Evolutionary conservation across 2,113 vertebrate species (phyloP).

Genomic region (Campylorhamphus procurvoides): DNA sequence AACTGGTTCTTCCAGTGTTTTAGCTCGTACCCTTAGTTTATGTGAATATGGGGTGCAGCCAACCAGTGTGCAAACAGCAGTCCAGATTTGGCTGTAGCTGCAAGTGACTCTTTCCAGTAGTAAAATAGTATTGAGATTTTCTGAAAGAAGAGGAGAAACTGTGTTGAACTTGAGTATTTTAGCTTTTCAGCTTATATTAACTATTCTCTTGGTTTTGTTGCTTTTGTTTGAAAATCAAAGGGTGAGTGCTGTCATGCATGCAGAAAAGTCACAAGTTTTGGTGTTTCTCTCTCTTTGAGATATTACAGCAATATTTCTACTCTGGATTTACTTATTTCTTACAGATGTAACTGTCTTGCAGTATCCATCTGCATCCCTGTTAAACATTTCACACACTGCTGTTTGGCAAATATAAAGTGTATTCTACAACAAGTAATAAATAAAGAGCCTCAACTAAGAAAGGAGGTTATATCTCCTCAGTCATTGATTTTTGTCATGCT

Average conservation of each 20-base stretch:
- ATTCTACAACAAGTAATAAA: not conserved
- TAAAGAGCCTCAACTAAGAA: not conserved
- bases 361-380: fast-evolving
- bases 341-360: not conserved
- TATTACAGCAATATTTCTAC: not conserved
- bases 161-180: not conserved
- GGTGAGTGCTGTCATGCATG: not conserved
- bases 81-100: not conserved
- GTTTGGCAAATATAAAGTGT: not conserved
- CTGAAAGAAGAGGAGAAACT: not conserved
- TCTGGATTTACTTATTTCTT: not conserved
- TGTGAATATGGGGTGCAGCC: not conserved
- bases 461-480: not conserved
- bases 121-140: not conserved
- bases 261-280: not conserved
- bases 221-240: not conserved
- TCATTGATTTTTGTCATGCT: not conserved
- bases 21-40: not conserved
- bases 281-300: not conserved
- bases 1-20: not conserved
- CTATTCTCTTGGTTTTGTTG: not conserved
- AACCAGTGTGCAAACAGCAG: not conserved
- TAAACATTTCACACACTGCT: not conserved
- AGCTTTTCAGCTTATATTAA: not conserved
- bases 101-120: not conserved